Conservation (phyloP, 64 coral and sea anemone species). For the Porites australiensis region DNA sequence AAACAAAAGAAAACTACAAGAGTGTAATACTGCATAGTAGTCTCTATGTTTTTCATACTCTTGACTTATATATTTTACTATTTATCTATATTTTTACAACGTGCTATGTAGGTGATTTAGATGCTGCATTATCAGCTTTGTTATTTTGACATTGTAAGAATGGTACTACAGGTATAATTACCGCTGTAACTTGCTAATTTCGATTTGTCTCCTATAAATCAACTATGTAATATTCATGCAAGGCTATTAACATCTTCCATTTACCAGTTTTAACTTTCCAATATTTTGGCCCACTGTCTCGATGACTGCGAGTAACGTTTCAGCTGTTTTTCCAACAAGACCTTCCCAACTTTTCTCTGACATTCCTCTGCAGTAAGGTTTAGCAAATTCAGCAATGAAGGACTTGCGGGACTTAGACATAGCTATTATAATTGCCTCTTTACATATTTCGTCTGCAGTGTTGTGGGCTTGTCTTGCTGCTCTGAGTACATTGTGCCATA, state of each 20-base stretch:
- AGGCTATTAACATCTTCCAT: not conserved
- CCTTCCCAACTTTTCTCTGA: conserved; percentile 38
- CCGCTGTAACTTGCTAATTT: not conserved
- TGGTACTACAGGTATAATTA: too few relatives aligned
- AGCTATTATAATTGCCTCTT: conserved; percentile 68
- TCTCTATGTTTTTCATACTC: too few relatives aligned
- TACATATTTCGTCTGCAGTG: conserved; percentile 58
- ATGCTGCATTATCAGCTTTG: too few relatives aligned
- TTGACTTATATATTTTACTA: too few relatives aligned
- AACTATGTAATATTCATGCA: not conserved
- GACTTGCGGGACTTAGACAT: conserved; percentile 41
- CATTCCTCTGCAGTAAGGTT: conserved; percentile 60
- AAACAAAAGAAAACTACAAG: too few relatives aligned
- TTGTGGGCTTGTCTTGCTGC: conserved; percentile 45
- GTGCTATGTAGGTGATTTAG: too few relatives aligned
- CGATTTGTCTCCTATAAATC: too few relatives aligned
- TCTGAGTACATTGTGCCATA: conserved; percentile 76
- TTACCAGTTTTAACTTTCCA: conserved; percentile 70
- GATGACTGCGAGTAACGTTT: conserved; percentile 42
- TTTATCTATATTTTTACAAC: too few relatives aligned
- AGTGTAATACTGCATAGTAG: too few relatives aligned
- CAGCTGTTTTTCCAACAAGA: conserved; percentile 66
- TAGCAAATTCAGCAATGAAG: conserved; percentile 52
- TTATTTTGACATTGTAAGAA: too few relatives aligned
- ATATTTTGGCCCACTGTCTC: conserved; percentile 59